These are phyloP conservation scores for Dasypolia templi DNA, from an alignment of 2,888 invertebrate species.

Conservation along the genomic window DNA sequence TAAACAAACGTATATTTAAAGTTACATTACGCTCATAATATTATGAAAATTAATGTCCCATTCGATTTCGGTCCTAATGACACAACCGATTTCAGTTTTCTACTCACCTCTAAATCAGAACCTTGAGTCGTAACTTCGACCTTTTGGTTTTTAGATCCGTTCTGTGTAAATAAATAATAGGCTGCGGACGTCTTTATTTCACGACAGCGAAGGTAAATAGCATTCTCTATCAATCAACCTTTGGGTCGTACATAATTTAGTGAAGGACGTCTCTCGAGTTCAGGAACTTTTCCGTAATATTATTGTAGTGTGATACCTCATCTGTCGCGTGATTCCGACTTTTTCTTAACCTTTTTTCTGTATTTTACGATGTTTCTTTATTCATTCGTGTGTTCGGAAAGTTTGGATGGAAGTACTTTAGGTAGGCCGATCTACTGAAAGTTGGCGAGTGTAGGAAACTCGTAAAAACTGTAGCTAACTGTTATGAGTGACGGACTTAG, in stretches of 20 bases:
- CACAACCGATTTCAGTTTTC: conserved; percentile 40
- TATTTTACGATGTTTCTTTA: conserved; percentile 62
- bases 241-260: conserved; percentile 64
- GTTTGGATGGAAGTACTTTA: conserved; percentile 56
- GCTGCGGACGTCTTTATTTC: conserved; percentile 63
- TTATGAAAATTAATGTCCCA: conserved; percentile 37
- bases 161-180: conserved; percentile 61
- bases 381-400: conserved; percentile 60
- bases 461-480: conserved; percentile 56
- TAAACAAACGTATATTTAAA: conserved; percentile 60
- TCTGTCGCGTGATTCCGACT: conserved; percentile 51
- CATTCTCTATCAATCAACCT: conserved; percentile 67
- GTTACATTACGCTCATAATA: conserved; percentile 57
- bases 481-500: conserved; percentile 54
- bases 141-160: conserved; percentile 58
- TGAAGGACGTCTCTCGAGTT: conserved; percentile 41
- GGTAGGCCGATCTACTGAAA: conserved; percentile 36
- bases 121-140: conserved; percentile 33
- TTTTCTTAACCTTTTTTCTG: conserved; percentile 49
- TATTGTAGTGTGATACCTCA: conserved; percentile 63
- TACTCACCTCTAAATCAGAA: conserved; percentile 34
- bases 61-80: conserved; percentile 52
- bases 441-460: conserved; percentile 50
- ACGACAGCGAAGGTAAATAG: conserved; percentile 63
- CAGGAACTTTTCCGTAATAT: conserved; percentile 54